These are phyloP conservation scores for Heliconius congener DNA, from an alignment of 1,140 invertebrate species.

Conservation along the genomic window DNA sequence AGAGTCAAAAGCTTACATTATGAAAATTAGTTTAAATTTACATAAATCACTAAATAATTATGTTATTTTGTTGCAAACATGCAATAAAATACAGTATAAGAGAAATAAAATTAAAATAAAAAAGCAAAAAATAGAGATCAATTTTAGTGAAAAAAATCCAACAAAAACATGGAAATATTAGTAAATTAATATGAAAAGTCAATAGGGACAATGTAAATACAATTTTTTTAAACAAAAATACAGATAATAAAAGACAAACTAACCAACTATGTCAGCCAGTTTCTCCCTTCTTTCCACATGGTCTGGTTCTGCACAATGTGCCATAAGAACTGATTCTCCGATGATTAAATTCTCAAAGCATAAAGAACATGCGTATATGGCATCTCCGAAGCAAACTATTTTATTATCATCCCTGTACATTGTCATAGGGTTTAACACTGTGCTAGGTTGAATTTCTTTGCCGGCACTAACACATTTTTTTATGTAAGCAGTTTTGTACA, in stretches of 20 bases:
- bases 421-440: slow-evolving; percentile 70
- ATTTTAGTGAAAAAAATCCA: background rate
- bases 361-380: slow-evolving; percentile 69
- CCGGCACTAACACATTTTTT: slow-evolving; percentile 67
- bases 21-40: slow-evolving; percentile 26
- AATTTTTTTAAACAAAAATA: background rate
- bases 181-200: slow-evolving; percentile 4
- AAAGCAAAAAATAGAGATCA: background rate
- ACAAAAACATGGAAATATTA: slow-evolving; percentile 19
- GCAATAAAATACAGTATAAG: slow-evolving; percentile 18
- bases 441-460: slow-evolving; percentile 72
- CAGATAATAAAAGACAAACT: slow-evolving; percentile 38
- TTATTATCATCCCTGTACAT: slow-evolving; percentile 76
- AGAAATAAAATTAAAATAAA: background rate
- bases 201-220: background rate
- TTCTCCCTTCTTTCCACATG: slow-evolving; percentile 60
- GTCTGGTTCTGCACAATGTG: slow-evolving; percentile 53
- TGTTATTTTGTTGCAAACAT: slow-evolving; percentile 23
- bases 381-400: slow-evolving; percentile 76
- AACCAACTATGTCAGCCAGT: slow-evolving; percentile 53
- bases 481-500: slow-evolving; percentile 74
- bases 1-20: slow-evolving; percentile 22
- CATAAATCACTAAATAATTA: background rate
- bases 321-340: slow-evolving; percentile 71
- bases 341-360: slow-evolving; percentile 72